Percentiles rank a stretch among this genome's conserved stretches.
phyloP scores from a whole-genome alignment of 2,888 invertebrate species.

The Lasioglossum oenotherae region DNA sequence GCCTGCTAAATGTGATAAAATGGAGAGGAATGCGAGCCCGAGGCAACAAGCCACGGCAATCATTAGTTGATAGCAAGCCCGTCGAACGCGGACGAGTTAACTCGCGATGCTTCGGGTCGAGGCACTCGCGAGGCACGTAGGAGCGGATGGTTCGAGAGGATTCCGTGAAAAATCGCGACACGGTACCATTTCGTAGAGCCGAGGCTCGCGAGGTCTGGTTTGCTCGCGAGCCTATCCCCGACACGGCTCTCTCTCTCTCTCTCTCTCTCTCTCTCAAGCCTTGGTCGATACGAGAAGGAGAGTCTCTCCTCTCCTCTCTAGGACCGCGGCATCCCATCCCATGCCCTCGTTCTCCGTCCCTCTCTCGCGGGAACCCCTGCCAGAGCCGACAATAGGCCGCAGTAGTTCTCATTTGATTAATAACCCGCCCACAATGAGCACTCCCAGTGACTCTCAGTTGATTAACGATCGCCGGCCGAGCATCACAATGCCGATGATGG shows the following conservation, averaged over 20 bases:
- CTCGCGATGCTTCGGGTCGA: not conserved
- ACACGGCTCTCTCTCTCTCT: slow-evolving; percentile 58
- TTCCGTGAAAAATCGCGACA: slow-evolving; percentile 49
- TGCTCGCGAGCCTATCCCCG: slow-evolving; percentile 52
- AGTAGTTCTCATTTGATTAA: slow-evolving; percentile 85
- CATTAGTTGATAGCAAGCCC: not conserved
- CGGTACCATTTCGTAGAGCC: slow-evolving; percentile 30
- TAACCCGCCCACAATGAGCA: slow-evolving; percentile 82
- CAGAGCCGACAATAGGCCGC: slow-evolving; percentile 81
- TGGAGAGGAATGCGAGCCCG: not conserved
- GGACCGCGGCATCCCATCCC: slow-evolving; percentile 48
- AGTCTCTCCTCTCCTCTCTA: slow-evolving; percentile 71
- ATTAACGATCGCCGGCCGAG: slow-evolving; percentile 79
- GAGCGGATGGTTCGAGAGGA: slow-evolving; percentile 33
- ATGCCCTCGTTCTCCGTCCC: slow-evolving; percentile 56
- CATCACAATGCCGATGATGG: slow-evolving; percentile 73
- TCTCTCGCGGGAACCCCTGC: slow-evolving; percentile 74
- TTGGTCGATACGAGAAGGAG: slow-evolving; percentile 78
- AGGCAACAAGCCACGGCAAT: not conserved
- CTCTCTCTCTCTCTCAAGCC: slow-evolving; percentile 68
- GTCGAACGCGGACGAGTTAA: not conserved
- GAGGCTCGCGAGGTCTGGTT: slow-evolving; percentile 29
- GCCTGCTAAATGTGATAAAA: not conserved
- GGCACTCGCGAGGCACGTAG: not conserved
- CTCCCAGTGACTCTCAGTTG: slow-evolving; percentile 83